Evolutionary conservation across 53 echinoderm and acorn worm genomes (phyloP), one percentile per base, ranked within the genome.

Genomic region (Luidia sarsii): DNA sequence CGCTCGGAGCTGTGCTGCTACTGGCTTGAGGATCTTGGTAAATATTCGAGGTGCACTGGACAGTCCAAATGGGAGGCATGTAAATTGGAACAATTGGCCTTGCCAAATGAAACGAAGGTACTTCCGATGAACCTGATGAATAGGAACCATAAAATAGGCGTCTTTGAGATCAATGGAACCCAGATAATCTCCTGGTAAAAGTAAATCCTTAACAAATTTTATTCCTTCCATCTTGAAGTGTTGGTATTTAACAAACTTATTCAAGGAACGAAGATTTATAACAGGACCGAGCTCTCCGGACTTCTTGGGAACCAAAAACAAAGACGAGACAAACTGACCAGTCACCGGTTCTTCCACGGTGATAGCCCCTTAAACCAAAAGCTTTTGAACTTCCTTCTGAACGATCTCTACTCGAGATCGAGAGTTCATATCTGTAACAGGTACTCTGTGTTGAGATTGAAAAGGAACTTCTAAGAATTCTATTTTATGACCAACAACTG

Each of bases 211-310:
- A n/a, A n/a, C n/a, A n/a, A n/a, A n/a, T n/a, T n/a, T n/a, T n/a
- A 63, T 63, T 31, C 33, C 33, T 33, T 63, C 63, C 63, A 63
- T 63, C 63, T 63, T 33, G 63, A 57, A 57, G 19, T 63, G 63
- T 63, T 63, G 33, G 4, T 63, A 63, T 8, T 31, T 14, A 20
- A 63, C 33, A 20, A 63, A 63, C 1, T 19, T 30, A 20, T 63
- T 63, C 19, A 63, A 20, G 11, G 63, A 30, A 30, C 33, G 63
- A 1, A 63, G 34, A 63, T 63, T 63, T 10, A 63, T 34, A 11
- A 63, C 63, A 16, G 63, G 63, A 33, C 63, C 4, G 20, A 53
- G 53, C 7, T 53, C 53, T 16, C 53, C 53, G 7, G 53, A 53
- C 21, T 53, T 53, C 53, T 53, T 53, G 4, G 53, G 53, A 53